Conservation (phyloP, 2,888 invertebrate genomes). For the Coelinius sp. region DNA sequence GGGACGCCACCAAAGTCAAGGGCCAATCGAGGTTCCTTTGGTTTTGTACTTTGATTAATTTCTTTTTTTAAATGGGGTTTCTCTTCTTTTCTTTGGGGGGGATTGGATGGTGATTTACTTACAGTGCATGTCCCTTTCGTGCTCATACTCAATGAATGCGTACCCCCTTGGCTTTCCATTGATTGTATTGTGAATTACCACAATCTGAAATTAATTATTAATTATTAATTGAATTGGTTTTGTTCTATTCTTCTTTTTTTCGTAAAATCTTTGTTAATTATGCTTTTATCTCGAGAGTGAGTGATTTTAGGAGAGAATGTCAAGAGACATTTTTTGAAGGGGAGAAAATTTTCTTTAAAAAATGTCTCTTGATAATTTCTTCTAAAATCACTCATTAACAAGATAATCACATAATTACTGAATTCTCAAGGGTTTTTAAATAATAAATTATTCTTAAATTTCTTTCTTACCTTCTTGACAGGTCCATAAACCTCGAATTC, state of each 20-base stretch:
- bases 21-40: conserved; percentile 32
- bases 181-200: conserved; percentile 87
- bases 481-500: conserved; percentile 99
- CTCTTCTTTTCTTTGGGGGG: conserved; percentile 22
- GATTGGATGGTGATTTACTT: conserved; percentile 74
- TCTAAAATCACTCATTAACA: no score
- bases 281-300: no score
- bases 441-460: neutral
- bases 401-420: no score
- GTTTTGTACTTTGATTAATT: conserved; percentile 18
- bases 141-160: conserved; percentile 99
- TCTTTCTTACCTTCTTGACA: conserved; percentile 87
- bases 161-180: conserved; percentile 97
- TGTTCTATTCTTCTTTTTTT: no score
- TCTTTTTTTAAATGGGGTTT: conserved; percentile 36
- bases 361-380: no score
- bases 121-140: conserved; percentile 99
- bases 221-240: neutral
- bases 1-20: conserved; percentile 60
- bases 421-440: neutral
- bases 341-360: no score
- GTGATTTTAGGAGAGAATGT: no score
- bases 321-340: no score
- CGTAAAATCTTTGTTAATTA: no score
- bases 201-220: conserved; percentile 78